Evolutionary conservation across 2,888 invertebrate genomes (phyloP), one percentile per base, ranked within the genome.

Genomic region (Xylota sylvarum): DNA sequence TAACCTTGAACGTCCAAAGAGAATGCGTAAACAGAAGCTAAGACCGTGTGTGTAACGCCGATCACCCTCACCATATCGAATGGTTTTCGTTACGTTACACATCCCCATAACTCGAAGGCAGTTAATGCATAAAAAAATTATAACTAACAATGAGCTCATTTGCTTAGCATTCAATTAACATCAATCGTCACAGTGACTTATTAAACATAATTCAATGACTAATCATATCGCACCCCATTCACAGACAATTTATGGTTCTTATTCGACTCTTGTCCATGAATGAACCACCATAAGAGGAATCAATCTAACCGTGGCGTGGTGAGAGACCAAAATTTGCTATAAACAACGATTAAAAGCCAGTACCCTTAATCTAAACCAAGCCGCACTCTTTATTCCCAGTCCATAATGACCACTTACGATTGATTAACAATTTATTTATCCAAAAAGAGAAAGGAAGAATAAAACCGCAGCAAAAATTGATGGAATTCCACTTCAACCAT

Each of bases 351-450:
- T 80, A 64, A 56, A 67, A 81, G 67, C 50, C 35, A 50, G 58
- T 85, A 80, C 80, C 60, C 76, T 76, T 72, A 85, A 76, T 46
- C 52, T 14, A 52, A 67, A 23, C 43, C 65, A 55, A 77, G 43
- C 65, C 64, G 48, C 48, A 64, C 60, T 58, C 27, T 10, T 72
- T 32, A 27, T 73, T 64, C 32, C 35, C 60, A 58, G 32, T 55
- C 23, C 74, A 67, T 5, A 70, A 70, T 84, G 76, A 55, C 77
- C 86, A 82, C 86, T 82, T 73, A 86, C 77, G 62, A 86, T 86
- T 86, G 82, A 82, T 86, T 86, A 86, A 86, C 86, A 77, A 86
- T 86, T 86, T 86, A 86, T 77, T 81, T 78, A 76, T 69, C 23
- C 64, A 64, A 6, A 48, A 56, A 4, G 52, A 60, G 30, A 37